Conservation (phyloP, 2,113 vertebrate genomes). For the Oreochromis niloticus region DNA sequence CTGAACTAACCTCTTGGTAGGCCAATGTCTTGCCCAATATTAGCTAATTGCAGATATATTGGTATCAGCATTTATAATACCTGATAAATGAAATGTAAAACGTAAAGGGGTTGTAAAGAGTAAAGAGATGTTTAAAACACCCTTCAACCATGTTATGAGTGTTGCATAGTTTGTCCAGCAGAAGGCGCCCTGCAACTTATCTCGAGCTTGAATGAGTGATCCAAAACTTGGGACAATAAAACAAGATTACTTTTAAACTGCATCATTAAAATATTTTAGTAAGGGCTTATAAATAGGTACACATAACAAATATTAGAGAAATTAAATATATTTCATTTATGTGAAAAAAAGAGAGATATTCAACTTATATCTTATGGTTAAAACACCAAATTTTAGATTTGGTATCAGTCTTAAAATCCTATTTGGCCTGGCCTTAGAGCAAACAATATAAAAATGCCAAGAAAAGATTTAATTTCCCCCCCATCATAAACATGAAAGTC, state of each 20-base stretch:
- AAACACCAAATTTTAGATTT: neutral
- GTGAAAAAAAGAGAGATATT: rapidly evolving
- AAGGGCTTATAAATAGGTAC: neutral
- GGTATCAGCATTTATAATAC: neutral
- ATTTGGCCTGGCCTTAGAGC: neutral
- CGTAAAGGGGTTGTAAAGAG: neutral
- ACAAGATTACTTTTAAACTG: neutral
- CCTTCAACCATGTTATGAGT: neutral
- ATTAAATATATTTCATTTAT: neutral
- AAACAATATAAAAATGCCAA: neutral
- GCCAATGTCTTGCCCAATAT: rapidly evolving
- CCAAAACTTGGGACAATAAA: neutral
- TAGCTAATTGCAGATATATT: neutral
- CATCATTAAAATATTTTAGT: neutral
- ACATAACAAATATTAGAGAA: neutral
- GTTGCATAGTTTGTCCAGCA: neutral
- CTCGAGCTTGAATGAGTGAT: neutral
- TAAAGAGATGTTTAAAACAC: neutral
- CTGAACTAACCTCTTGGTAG: neutral
- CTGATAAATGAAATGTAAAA: neutral
- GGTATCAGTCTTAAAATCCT: neutral
- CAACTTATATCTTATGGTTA: neutral
- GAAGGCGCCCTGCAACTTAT: neutral
- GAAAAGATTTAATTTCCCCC: rapidly evolving
- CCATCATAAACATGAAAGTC: neutral